phyloP scores from a whole-genome alignment of 1,140 invertebrate genomes.

The Lepeophtheirus salmonis region DNA sequence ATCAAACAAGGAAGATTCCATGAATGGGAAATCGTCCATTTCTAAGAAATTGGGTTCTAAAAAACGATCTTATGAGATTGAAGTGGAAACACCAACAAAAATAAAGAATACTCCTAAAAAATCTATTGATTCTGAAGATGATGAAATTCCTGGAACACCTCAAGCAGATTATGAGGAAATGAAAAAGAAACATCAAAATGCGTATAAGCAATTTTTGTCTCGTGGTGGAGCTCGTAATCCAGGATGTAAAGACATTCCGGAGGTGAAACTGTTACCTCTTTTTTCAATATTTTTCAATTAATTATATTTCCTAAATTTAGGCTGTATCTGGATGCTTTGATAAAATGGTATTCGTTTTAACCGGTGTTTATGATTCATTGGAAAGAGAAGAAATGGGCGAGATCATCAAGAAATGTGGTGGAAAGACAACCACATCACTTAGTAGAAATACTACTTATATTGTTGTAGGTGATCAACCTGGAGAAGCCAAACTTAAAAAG shows the following conservation, averaged over 20 bases:
- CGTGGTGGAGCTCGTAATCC: constrained; percentile 52
- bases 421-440: constrained; percentile 46
- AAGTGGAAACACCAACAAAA: neutral
- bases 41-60: neutral
- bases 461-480: constrained; percentile 59
- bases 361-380: constrained; percentile 70
- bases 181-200: constrained; percentile 37
- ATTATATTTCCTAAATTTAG: constrained; percentile 21
- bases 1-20: neutral
- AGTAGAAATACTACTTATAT: constrained; percentile 65
- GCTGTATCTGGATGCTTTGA: constrained; percentile 39
- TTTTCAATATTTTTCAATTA: neutral
- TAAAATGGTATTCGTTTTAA: constrained; percentile 58
- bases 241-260: constrained; percentile 58
- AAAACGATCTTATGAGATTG: neutral
- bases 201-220: constrained; percentile 50
- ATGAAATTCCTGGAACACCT: neutral
- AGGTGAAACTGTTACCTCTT: constrained; percentile 33
- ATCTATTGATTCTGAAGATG: neutral
- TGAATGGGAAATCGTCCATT: neutral
- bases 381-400: constrained; percentile 55
- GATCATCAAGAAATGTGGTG: constrained; percentile 58
- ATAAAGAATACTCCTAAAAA: neutral
- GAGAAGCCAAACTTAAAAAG: constrained; percentile 43
- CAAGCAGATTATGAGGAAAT: constrained; percentile 30